phyloP scores from a whole-genome alignment of 1,140 invertebrate species.

The Popillia japonica region DNA sequence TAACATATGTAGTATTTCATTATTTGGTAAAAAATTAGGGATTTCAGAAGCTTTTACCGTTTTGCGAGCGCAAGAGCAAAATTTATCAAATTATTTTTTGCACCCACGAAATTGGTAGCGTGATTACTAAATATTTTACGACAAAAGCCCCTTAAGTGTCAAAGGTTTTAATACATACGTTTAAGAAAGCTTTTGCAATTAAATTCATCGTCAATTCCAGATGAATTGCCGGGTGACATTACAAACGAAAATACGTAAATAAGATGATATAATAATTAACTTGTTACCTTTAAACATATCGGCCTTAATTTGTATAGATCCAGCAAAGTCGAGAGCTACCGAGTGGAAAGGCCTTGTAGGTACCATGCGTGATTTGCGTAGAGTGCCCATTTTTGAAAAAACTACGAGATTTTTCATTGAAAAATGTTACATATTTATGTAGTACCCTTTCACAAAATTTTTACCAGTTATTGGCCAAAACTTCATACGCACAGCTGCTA shows the following conservation, averaged over 20 bases:
- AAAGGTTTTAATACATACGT: no score
- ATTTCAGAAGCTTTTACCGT: no score
- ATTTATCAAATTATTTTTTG: no score
- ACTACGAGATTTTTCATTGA: not conserved
- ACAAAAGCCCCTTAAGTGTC: no score
- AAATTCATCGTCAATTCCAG: not conserved
- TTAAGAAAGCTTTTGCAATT: no score
- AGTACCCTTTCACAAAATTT: not conserved
- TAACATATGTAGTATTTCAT: no score
- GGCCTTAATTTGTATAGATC: not conserved
- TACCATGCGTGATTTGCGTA: no score
- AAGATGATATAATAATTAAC: not conserved
- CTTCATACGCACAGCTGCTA: not conserved
- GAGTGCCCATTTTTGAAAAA: not conserved
- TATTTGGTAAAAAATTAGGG: no score
- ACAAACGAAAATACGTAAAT: slow-evolving; percentile 23
- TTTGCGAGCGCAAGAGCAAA: no score
- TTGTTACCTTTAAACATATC: not conserved
- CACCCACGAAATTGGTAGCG: no score
- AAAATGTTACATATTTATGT: not conserved
- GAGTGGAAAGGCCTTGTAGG: no score
- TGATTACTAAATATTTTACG: no score
- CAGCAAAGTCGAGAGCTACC: slow-evolving; percentile 19
- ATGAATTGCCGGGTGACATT: not conserved
- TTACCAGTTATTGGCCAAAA: slow-evolving; percentile 30